Conservation (phyloP, 2,797 vertebrate genomes). For the Simalia tracyae region DNA sequence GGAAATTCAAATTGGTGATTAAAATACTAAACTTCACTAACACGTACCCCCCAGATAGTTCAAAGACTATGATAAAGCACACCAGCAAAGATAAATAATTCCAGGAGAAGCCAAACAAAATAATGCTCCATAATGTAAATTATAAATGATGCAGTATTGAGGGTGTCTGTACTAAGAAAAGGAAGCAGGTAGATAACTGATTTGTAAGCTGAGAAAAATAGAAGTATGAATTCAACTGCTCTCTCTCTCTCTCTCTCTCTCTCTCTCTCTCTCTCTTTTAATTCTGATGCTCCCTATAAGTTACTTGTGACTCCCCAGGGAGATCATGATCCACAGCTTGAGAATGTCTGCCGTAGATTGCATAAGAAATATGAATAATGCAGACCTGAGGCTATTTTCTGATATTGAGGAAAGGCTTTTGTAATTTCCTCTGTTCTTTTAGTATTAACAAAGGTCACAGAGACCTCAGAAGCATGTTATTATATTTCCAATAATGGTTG, state of each 20-base stretch:
- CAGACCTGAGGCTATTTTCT: neutral
- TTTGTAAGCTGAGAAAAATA: neutral
- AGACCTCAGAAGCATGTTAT: neutral
- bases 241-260: neutral
- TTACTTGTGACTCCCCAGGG: neutral
- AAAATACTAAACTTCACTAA: neutral
- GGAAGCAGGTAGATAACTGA: neutral
- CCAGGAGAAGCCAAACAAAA: neutral
- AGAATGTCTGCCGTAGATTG: neutral
- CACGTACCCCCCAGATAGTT: neutral
- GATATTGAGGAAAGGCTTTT: neutral
- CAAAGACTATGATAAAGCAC: neutral
- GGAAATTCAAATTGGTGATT: neutral
- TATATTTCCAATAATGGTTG: neutral
- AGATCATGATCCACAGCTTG: neutral
- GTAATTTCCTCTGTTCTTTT: neutral
- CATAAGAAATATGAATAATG: neutral
- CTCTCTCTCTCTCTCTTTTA: neutral
- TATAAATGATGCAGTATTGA: neutral
- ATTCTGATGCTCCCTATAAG: neutral
- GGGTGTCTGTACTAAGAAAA: neutral
- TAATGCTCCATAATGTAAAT: neutral
- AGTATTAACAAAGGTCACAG: neutral
- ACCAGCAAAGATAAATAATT: neutral
- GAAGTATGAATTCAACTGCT: neutral